Evolutionary conservation across 2,113 vertebrate genomes (phyloP).

Genomic region (Verasper variegatus): DNA sequence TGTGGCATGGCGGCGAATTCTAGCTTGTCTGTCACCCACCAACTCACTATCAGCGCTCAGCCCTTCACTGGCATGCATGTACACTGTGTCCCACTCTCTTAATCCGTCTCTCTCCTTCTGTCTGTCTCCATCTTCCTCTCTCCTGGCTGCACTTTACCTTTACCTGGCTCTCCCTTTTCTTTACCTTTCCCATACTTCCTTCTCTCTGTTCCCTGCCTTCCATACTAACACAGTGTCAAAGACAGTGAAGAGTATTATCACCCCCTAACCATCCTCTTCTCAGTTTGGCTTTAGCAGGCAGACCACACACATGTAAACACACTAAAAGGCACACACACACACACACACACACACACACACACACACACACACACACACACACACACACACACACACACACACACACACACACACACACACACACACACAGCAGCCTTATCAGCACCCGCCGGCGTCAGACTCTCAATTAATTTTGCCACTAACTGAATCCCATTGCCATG

Average conservation of each 20-base stretch:
- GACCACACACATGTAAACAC: neutral
- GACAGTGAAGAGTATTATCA: neutral
- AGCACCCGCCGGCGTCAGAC: conserved; percentile 47
- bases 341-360: conserved; percentile 11
- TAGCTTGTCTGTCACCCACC: conserved; percentile 66
- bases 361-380: conserved; percentile 5
- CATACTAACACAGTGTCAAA: conserved; percentile 36
- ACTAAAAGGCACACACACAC: conserved; percentile 1
- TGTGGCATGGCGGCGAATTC: conserved; percentile 56
- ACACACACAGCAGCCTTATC: conserved; percentile 52
- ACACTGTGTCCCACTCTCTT: conserved; percentile 54
- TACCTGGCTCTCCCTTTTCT: neutral
- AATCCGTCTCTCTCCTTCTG: conserved; percentile 18
- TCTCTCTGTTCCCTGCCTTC: conserved; percentile 23
- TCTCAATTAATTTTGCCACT: conserved; percentile 75
- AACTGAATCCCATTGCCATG: conserved; percentile 66
- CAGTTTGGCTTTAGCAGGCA: conserved; percentile 26
- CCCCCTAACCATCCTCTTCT: conserved; percentile 28
- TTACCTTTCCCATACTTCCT: conserved; percentile 27
- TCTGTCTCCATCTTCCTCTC: conserved; percentile 15
- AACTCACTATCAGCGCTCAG: conserved; percentile 66
- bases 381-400: conserved; percentile 18
- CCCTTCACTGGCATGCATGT: conserved; percentile 67
- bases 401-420: neutral
- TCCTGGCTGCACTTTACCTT: neutral